Conservation (phyloP, 2,888 invertebrate genomes). For the Diarsia rubi region DNA sequence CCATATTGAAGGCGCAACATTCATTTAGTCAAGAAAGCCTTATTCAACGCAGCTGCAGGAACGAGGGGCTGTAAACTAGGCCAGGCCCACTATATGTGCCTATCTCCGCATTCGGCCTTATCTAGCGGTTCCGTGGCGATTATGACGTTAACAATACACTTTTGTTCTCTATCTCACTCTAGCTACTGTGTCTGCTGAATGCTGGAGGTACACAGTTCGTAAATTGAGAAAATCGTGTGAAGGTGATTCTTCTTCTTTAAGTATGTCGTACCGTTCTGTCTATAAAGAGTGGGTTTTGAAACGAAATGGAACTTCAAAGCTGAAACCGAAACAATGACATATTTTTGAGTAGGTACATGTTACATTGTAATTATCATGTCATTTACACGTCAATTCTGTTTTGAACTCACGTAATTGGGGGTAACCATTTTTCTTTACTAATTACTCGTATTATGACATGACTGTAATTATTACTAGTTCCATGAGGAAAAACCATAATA, state of each 20-base stretch:
- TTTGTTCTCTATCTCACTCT: constrained; percentile 67
- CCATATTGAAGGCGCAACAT: constrained; percentile 64
- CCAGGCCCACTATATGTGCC: constrained; percentile 71
- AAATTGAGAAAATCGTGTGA: constrained; percentile 21
- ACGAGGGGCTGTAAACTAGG: constrained; percentile 76
- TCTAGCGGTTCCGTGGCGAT: constrained; percentile 74
- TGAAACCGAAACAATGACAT: background rate
- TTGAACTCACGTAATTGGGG: background rate
- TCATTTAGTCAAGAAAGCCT: constrained; percentile 71
- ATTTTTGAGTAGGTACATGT: too few relatives aligned
- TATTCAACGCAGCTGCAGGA: constrained; percentile 67
- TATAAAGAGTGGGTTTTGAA: background rate
- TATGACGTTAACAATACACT: constrained; percentile 77
- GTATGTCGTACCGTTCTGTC: background rate
- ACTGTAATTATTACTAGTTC: background rate
- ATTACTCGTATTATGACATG: background rate
- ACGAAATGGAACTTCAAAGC: background rate
- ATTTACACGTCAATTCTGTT: background rate
- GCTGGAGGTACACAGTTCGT: constrained; percentile 45
- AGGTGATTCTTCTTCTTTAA: background rate
- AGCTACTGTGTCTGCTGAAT: constrained; percentile 40
- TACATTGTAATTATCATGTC: too few relatives aligned
- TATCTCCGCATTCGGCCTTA: constrained; percentile 72
- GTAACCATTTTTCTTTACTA: background rate
- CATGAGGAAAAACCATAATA: background rate